Evolutionary conservation across 1,140 invertebrate genomes (phyloP).

Genomic region (Papilio glaucus): DNA sequence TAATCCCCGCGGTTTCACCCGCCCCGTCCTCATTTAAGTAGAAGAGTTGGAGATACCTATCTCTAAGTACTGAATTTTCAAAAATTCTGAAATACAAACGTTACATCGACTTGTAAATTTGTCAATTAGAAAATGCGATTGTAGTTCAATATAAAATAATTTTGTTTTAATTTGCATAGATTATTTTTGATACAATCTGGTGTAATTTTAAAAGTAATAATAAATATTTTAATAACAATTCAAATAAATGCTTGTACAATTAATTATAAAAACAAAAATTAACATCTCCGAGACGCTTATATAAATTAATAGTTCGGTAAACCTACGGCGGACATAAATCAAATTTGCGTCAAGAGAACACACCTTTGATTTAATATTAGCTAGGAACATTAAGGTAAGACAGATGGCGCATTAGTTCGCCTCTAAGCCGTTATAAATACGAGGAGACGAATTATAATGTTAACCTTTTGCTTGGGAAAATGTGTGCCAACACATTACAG

Average conservation of each 20-base stretch:
- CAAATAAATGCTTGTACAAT: not conserved
- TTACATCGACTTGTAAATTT: too few species aligned
- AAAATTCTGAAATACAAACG: too few species aligned
- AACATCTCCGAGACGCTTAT: not conserved
- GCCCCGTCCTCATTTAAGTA: too few species aligned
- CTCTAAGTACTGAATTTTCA: too few species aligned
- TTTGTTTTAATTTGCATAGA: too few species aligned
- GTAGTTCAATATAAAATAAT: too few species aligned
- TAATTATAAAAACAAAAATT: not conserved
- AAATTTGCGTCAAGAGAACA: conserved; percentile 11
- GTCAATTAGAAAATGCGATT: too few species aligned
- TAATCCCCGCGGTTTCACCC: too few species aligned
- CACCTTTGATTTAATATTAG: conserved; percentile 29
- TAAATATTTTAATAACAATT: not conserved
- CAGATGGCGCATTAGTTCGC: conserved; percentile 14
- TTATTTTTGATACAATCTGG: not conserved
- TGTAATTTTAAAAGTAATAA: not conserved
- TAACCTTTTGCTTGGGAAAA: conserved; percentile 71
- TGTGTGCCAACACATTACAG: conserved; percentile 49
- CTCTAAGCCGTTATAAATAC: conserved; percentile 28
- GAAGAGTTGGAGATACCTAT: too few species aligned
- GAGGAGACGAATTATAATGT: conserved; percentile 63
- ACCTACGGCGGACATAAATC: not conserved
- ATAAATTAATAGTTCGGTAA: not conserved
- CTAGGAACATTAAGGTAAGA: not conserved